Percentiles rank a stretch among this genome's conserved stretches.
Conservation (phyloP, 2,113 vertebrate genomes). For the Pongo pygmaeus region DNA sequence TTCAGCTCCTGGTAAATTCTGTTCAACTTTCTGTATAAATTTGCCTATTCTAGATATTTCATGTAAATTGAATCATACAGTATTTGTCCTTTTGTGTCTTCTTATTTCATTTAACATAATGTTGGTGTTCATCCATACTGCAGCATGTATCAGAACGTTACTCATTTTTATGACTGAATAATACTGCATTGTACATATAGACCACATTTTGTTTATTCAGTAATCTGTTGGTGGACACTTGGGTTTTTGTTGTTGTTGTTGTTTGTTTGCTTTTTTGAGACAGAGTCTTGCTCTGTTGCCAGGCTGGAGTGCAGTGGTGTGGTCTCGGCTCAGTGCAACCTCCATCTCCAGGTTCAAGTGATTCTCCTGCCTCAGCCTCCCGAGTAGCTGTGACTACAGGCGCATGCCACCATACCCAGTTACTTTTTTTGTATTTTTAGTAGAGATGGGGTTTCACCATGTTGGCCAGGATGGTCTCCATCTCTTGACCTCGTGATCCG, state of each 20-base stretch:
- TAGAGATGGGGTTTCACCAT: not conserved
- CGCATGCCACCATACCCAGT: not conserved
- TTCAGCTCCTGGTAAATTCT: not conserved
- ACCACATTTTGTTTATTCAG: not conserved
- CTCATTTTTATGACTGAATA: not conserved
- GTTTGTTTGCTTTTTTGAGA: not conserved
- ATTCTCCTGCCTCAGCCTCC: not conserved
- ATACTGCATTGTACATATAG: not conserved
- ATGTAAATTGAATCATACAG: not conserved
- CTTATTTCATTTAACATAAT: not conserved
- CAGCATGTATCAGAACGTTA: not conserved
- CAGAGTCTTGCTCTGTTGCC: not conserved
- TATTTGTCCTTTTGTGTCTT: not conserved
- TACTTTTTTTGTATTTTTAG: not conserved
- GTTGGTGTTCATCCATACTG: not conserved
- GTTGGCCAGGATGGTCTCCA: not conserved
- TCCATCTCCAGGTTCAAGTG: too few species aligned
- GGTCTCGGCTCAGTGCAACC: not conserved
- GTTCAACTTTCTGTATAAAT: not conserved
- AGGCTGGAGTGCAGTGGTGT: not conserved
- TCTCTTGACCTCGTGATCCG: not conserved
- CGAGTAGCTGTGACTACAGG: not conserved
- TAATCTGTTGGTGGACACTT: not conserved
- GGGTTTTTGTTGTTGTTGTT: not conserved
- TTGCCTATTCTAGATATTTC: constrained; percentile 4